Conservation (phyloP, 2,888 invertebrate genomes). For the Thyatira batis region DNA sequence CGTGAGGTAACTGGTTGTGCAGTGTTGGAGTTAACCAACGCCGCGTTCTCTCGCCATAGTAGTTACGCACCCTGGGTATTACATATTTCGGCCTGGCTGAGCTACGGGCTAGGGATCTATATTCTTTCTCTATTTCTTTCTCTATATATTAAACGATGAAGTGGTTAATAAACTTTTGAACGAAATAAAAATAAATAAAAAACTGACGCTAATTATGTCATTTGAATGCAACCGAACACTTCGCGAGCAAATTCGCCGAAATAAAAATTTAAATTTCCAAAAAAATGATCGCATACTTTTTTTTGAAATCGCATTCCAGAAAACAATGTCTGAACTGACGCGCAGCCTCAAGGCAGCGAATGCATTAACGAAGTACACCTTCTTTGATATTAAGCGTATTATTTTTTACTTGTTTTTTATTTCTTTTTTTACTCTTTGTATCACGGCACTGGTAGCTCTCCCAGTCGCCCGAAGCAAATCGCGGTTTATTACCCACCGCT, state of each 20-base stretch:
- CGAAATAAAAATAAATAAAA: neutral
- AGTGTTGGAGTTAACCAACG: too few species aligned
- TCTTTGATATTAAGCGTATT: conserved; percentile 80
- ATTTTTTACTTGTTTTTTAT: conserved; percentile 62
- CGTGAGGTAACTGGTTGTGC: too few species aligned
- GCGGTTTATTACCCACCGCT: conserved; percentile 78
- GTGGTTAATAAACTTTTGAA: neutral
- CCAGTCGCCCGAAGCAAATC: conserved; percentile 79
- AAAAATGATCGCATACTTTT: conserved; percentile 48
- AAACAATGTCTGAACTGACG: conserved; percentile 78
- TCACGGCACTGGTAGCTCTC: conserved; percentile 73
- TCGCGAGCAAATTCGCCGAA: conserved; percentile 52
- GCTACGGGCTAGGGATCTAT: too few species aligned
- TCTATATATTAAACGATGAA: too few species aligned
- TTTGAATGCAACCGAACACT: conserved; percentile 46
- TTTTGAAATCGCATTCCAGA: conserved; percentile 76
- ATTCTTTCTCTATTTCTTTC: too few species aligned
- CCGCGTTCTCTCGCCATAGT: too few species aligned
- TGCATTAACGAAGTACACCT: conserved; percentile 81
- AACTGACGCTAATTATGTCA: conserved; percentile 35
- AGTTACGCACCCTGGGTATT: too few species aligned
- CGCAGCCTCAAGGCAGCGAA: conserved; percentile 72
- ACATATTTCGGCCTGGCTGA: too few species aligned
- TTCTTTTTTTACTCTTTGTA: conserved; percentile 52
- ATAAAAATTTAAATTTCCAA: conserved; percentile 52